Evolutionary conservation across 2,113 vertebrate genomes (phyloP), one percentile per base, ranked within the genome.

Genomic region (Oceanodroma tethys): DNA sequence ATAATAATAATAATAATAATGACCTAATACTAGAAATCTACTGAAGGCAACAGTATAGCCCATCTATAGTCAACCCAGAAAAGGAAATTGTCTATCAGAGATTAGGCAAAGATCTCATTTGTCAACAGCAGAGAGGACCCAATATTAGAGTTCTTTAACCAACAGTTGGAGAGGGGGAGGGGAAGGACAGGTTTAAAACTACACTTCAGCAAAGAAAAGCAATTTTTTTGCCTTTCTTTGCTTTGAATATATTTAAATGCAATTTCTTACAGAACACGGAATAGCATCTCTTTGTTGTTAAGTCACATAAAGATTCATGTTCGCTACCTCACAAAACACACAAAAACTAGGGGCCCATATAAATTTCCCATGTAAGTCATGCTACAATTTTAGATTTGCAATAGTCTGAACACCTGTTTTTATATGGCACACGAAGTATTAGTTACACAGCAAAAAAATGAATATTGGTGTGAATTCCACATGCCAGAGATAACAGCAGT

Each of bases 91-190:
- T 59, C 55, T 56, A 20, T 21, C 36, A 36, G 13, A 42, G 16
- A 86, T 16, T 7, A 66, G 34, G 42, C 16, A 87, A 70, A 93
- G 38, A 71, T 14, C 13, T 60, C 20, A 67, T 30, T 22, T 38
- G 27, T 38, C 12, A 74, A 73, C 11, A 62, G 36, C 23, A 83
- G 20, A 86, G 42, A 81, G 16, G 21, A 78, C 4, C 3, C 32
- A 65, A 5, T 2, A 43, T 15, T 8, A 85, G 29, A 63, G 17
- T 19, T 60, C n/a, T 71, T 91, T 32, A 74, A 58, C 2, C 8
- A 63, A 38, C 5, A 81, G 36, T 0, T 10, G 5, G 3, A 3
- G 26, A 9, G 2, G 10, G 13, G 36, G 53, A 4, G 23, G 34
- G 9, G 4, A n/a, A 29, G 6, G 23, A 63, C 26, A 90, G 16